A percentile compares a stretch with the other conserved stretches of the same genome.
These are phyloP conservation scores for Polypedilum pembai DNA, from an alignment of 1,140 invertebrate genomes.

Conservation along the genomic window DNA sequence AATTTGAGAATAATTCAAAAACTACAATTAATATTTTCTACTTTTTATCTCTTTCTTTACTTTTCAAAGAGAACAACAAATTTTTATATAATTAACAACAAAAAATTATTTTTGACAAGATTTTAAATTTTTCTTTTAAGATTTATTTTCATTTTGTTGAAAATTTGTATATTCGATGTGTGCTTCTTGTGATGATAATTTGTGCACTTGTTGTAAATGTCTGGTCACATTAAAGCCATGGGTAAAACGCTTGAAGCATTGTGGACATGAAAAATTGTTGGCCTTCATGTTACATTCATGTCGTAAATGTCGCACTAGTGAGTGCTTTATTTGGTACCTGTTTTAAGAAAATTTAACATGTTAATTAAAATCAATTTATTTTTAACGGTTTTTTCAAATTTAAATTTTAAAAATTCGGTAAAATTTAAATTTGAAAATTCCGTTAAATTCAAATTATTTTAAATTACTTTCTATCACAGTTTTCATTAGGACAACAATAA, in stretches of 20 bases:
- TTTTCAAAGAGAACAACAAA: neutral
- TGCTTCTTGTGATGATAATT: neutral
- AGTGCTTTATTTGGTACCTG: constrained; percentile 23
- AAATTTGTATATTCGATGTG: neutral
- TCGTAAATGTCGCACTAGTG: constrained; percentile 8
- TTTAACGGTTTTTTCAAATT: neutral
- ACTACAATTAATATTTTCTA: too few species aligned
- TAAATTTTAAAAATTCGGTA: neutral
- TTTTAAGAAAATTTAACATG: neutral
- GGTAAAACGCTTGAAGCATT: neutral
- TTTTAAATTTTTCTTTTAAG: neutral
- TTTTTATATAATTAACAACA: neutral
- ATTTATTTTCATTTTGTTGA: neutral
- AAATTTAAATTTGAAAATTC: neutral
- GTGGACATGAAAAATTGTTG: neutral
- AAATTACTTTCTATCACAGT: constrained; percentile 22
- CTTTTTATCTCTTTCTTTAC: neutral
- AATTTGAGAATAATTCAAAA: too few species aligned
- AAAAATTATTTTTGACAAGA: neutral
- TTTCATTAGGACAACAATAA: neutral
- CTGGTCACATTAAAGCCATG: neutral
- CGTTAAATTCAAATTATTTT: neutral
- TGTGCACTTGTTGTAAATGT: constrained; percentile 4
- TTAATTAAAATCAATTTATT: too few species aligned
- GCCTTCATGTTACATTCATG: neutral